Evolutionary conservation across 2,888 invertebrate genomes (phyloP).

Genomic region (Hydropsyche betteni): DNA sequence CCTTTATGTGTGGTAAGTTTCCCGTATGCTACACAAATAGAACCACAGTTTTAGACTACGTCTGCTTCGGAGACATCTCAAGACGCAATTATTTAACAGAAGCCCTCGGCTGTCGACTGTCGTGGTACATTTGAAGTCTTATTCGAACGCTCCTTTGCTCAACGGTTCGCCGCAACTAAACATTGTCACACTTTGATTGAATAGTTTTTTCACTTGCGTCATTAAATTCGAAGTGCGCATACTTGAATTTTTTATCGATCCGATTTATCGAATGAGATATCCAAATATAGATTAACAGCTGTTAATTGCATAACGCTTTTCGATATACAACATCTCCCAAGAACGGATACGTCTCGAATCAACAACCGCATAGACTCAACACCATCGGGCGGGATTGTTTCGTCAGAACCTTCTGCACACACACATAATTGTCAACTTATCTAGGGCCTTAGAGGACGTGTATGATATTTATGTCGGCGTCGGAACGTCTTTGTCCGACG

Average conservation of each 20-base stretch:
- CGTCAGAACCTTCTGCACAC: not conserved
- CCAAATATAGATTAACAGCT: no score
- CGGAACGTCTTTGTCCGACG: constrained; percentile 33
- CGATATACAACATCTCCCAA: no score
- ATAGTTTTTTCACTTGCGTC: no score
- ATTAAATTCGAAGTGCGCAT: no score
- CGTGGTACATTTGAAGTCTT: constrained; percentile 14
- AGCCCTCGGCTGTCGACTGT: not conserved
- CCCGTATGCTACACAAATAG: constrained; percentile 32
- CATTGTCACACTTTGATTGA: no score
- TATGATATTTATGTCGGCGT: constrained; percentile 19
- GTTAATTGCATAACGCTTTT: no score
- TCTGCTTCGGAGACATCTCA: constrained; percentile 5
- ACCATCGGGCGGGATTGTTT: no score
- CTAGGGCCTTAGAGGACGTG: not conserved
- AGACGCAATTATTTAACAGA: not conserved
- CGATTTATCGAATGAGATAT: no score
- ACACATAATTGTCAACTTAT: constrained; percentile 3
- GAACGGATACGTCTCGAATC: no score
- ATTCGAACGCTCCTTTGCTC: not conserved
- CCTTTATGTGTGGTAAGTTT: constrained; percentile 15
- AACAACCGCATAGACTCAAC: no score
- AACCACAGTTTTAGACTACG: constrained; percentile 33
- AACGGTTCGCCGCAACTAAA: not conserved
- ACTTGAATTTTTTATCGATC: no score